Evolutionary conservation across 2,888 invertebrate genomes (phyloP).

Genomic region (Smittia aterrima): DNA sequence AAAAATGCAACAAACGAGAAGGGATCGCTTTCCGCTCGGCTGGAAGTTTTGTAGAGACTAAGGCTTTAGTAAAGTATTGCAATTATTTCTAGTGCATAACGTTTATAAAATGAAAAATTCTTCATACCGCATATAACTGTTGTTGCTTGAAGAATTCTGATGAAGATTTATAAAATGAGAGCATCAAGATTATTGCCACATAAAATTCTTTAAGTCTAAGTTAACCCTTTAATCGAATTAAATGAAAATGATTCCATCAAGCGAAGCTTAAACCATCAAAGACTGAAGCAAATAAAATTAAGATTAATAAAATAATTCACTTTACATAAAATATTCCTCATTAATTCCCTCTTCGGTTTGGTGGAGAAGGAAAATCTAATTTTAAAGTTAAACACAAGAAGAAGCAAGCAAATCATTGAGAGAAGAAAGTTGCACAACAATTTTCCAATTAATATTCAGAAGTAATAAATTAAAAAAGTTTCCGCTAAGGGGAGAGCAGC

Average conservation of each 20-base stretch:
- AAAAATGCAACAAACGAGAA: neutral
- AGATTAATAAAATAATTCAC: constrained; percentile 37
- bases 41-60: constrained; percentile 31
- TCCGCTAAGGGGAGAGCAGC: neutral
- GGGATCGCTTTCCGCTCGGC: constrained; percentile 25
- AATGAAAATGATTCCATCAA: no score
- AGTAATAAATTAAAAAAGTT: constrained; percentile 42
- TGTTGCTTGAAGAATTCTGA: no score
- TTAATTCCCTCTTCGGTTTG: neutral
- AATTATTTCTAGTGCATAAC: constrained; percentile 19
- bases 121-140: neutral
- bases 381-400: constrained; percentile 40
- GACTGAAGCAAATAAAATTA: constrained; percentile 4
- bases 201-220: neutral
- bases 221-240: no score
- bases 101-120: constrained; percentile 9
- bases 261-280: constrained; percentile 16
- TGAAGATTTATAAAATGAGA: neutral
- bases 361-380: constrained; percentile 30
- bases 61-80: neutral
- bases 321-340: constrained; percentile 30
- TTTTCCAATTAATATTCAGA: constrained; percentile 42
- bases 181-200: neutral
- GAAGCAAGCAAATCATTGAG: constrained; percentile 37
- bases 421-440: constrained; percentile 38